Evolutionary conservation across 2,888 invertebrate species (phyloP), one percentile per base, ranked within the genome.

Genomic region (Hypolimnas misippus): DNA sequence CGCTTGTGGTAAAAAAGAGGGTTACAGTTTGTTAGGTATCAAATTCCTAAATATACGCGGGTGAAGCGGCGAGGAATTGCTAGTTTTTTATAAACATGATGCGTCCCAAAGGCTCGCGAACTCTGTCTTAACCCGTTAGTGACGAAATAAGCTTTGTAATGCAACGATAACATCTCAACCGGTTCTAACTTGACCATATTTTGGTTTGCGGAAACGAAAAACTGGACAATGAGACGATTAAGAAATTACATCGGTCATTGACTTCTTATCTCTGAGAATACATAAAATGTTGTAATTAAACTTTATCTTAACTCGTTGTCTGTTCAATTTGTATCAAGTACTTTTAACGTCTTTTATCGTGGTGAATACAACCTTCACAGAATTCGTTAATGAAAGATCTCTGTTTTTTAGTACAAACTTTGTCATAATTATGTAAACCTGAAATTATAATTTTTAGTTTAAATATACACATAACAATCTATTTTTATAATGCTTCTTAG

Each of bases 111-210:
- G 60, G 56, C 57, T 51, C 35, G 55, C 59, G 65, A 53, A 51
- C 46, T 31, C 42, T 35, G 55, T 25, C 12, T 50, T 17, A 46
- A 63, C 65, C 25, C 64, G 66, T 70, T 70, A 70, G 46, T 70
- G 58, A 65, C 59, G 62, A 66, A 63, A 67, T 50, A 58, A 38
- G 54, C 62, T 31, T 60, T 56, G 50, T 74, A 76, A 74, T 71
- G 69, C 69, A 70, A 68, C 63, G 77, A 78, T 76, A 76, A 70
- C 72, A 76, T 75, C 74, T 70, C 29, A 72, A 77, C 79, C 72
- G 76, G 80, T 77, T 73, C 42, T 59, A 52, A 51, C 50, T 52
- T 60, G 35, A 49, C 35, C 35, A 53, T 54, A 38, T 60, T 29
- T 59, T 54, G 25, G 53, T 54, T 53, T 54, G 35, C 53, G 58